A percentile compares a stretch with the other conserved stretches of the same genome.
phyloP scores from a whole-genome alignment of 2,888 invertebrate species.

The Ornithoptera priamus region DNA sequence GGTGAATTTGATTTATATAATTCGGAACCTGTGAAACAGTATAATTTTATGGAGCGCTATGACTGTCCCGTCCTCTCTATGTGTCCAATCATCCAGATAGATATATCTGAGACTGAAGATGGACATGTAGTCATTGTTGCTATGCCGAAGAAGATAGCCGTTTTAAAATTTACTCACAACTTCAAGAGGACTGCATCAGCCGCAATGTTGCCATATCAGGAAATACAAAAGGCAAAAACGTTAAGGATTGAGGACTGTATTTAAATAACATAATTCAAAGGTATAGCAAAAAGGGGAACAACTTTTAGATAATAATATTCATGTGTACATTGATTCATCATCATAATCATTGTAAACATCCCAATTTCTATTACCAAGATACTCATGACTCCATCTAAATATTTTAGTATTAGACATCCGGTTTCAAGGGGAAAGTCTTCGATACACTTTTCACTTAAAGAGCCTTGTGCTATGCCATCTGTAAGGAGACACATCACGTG shows the following conservation, averaged over 20 bases:
- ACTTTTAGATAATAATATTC: not conserved
- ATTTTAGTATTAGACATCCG: too few relatives aligned
- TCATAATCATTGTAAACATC: not conserved
- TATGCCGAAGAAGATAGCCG: slow-evolving; percentile 64
- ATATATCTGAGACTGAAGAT: slow-evolving; percentile 53
- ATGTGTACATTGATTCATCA: not conserved
- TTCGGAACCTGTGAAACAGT: slow-evolving; percentile 53
- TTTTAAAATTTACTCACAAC: slow-evolving; percentile 53
- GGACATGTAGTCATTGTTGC: slow-evolving; percentile 61
- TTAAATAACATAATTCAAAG: not conserved
- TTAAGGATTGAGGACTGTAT: slow-evolving; percentile 32
- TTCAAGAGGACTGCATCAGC: slow-evolving; percentile 43
- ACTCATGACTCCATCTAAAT: too few relatives aligned
- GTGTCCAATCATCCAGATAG: slow-evolving; percentile 59
- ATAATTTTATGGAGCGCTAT: slow-evolving; percentile 55
- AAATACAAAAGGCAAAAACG: slow-evolving; percentile 36
- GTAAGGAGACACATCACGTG: too few relatives aligned
- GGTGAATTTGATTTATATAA: slow-evolving; percentile 56
- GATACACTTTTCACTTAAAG: too few relatives aligned
- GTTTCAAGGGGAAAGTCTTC: too few relatives aligned
- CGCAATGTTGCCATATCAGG: slow-evolving; percentile 46
- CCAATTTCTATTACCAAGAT: not conserved
- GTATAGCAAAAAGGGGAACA: not conserved
- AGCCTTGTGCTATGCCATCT: too few relatives aligned
- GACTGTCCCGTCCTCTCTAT: slow-evolving; percentile 55